Percentiles rank a stretch among this genome's conserved stretches.
These are phyloP conservation scores for Subanguina moxae DNA, from an alignment of 1,140 invertebrate genomes.

Conservation along the genomic window DNA sequence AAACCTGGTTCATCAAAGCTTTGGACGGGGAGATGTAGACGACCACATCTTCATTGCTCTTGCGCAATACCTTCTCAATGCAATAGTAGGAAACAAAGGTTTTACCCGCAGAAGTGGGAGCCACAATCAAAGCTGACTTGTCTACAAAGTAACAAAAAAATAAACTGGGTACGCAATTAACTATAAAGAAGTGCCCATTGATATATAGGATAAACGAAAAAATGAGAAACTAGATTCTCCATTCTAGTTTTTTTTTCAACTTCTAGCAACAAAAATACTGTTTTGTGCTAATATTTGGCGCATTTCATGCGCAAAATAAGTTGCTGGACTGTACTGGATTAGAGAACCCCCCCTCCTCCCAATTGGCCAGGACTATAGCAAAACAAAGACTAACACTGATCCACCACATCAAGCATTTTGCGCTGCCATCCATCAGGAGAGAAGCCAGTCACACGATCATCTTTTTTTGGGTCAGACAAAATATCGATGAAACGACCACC, in stretches of 20 bases:
- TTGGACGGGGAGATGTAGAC: constrained; percentile 59
- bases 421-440: constrained; percentile 56
- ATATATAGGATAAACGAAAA: too few species aligned
- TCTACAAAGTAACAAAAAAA: constrained; percentile 31
- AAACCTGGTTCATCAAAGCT: constrained; percentile 57
- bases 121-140: constrained; percentile 58
- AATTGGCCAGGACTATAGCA: too few species aligned
- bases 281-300: too few species aligned
- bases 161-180: too few species aligned
- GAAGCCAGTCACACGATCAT: constrained; percentile 58
- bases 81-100: constrained; percentile 59
- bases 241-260: too few species aligned
- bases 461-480: constrained; percentile 53
- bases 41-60: constrained; percentile 56
- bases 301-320: too few species aligned
- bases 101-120: constrained; percentile 59
- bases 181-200: too few species aligned
- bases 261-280: too few species aligned
- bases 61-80: constrained; percentile 56
- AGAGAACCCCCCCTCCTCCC: too few species aligned
- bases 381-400: constrained; percentile 39
- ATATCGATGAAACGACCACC: constrained; percentile 56
- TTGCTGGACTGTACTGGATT: too few species aligned
- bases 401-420: constrained; percentile 57
- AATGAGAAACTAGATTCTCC: too few species aligned